Base-by-base conservation (phyloP, 1,140 invertebrate genomes). In the Calycopis cecrops region DNA sequence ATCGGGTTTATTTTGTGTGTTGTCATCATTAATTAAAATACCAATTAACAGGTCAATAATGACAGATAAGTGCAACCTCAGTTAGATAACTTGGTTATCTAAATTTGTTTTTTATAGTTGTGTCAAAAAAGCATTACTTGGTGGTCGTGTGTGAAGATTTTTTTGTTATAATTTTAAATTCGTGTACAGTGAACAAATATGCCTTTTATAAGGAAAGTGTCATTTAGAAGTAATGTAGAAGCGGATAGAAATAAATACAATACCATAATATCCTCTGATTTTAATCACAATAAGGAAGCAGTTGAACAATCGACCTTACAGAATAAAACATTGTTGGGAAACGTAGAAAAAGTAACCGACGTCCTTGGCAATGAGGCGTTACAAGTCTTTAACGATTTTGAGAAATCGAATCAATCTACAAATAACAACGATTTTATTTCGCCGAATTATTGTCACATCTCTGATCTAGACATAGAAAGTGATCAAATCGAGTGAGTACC, bases 1-100 rank as follows among this genome's bases (percentile, higher is more conserved):
- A 71, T 67, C 49, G 14, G n/a, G 49, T 62, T 40, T 52, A 42
- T 38, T 47, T 48, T 9, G 16, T 48, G 14, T 47, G 16, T 6
- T 37, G 35, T 17, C 18, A n/a, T 28, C 18, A 18, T 33, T 44
- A 28, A 38, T 42, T 53, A 21, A 28, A 21, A 42, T 33, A 42
- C 14, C 40, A 44, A 17, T 28, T 44, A 44, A 8, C 40, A 14
- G 40, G 40, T 44, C 40, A 14, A 6, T 9, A n/a, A 10, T 9
- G 35, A 37, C 40, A 28, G 40, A 44, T 44, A 44, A 44, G 40
- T 14, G 40, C 17, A 44, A 14, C 40, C 40, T 44, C 40, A 3
- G 40, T 16, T 44, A 44, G 40, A 44, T 44, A 44, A 44, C 16
- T 44, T 16, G 40, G 40, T 44, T 16, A 16, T 44, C 40, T 28